Base-by-base conservation (phyloP, 2,888 invertebrate genomes). In the Gortyna flavago region DNA sequence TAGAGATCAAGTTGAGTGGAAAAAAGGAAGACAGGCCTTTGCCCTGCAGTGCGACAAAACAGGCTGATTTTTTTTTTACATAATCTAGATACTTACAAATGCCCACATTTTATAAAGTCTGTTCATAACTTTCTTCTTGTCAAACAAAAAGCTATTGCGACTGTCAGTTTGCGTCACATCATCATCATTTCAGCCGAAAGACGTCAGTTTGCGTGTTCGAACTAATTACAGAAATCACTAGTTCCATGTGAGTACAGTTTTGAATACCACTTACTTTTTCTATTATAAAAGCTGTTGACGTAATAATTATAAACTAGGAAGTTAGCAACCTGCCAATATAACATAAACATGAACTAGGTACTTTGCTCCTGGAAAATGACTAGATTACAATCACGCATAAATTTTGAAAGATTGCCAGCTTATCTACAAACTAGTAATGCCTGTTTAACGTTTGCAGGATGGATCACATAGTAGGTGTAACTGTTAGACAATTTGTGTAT, bases 351-450 rank as follows among this genome's bases (percentile, higher is more conserved):
- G 62, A 69, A 65, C n/a, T n/a, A n/a, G n/a, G 62, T 72, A 65
- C 21, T 72, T 66, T 57, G 65, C 69, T 83, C 13, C 32, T 67
- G 32, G 69, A 84, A 73, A 64, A 84, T 78, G 54, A 44, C 61
- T 44, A 73, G 75, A 84, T 86, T 71, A 84, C n/a, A 67, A 86
- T 84, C 84, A 54, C 8, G 72, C 66, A 86, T 84, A 86, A 73
- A 75, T 86, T 64, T 64, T 67, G 41, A 72, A 68, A 86, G 72
- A 84, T 79, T 64, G 16, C 54, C 9, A 54, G 59, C n/a, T 67
- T 71, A 84, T 72, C 59, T 73, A 51, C 7, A 57, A 70, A 73
- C 84, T 61, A 64, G 86, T 38, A 44, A 44, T 59, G 69, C 86
- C 41, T 65, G 74, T 83, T 84, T 57, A 11, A 73, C 64, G 29